phyloP scores from a whole-genome alignment of 2,797 vertebrate species.

The Spheniscus humboldti region DNA sequence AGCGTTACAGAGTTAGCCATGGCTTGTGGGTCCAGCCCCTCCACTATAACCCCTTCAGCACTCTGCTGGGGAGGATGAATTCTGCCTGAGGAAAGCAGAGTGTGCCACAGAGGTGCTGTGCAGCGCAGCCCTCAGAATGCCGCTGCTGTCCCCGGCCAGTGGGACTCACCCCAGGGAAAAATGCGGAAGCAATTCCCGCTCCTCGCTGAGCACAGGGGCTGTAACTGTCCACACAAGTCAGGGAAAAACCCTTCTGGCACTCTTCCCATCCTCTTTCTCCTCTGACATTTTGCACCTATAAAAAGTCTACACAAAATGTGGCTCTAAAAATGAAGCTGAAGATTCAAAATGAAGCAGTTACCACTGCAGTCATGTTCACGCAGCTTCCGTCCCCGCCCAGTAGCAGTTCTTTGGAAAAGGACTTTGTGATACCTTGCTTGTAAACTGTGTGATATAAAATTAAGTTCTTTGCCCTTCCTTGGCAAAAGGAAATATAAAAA shows the following conservation, averaged over 20 bases:
- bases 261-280: neutral
- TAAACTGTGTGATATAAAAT: conserved; percentile 27
- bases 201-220: neutral
- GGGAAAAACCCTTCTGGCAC: neutral
- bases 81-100: neutral
- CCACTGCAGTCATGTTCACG: neutral
- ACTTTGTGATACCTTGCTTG: neutral
- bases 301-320: neutral
- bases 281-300: neutral
- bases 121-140: accelerated
- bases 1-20: no score
- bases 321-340: neutral
- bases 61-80: neutral
- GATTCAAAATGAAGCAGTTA: neutral
- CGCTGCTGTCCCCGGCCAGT: accelerated
- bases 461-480: conserved; percentile 23
- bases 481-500: conserved; percentile 35
- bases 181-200: neutral
- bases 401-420: neutral
- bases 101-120: accelerated
- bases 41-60: neutral
- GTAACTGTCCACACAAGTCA: neutral
- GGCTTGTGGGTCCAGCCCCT: neutral
- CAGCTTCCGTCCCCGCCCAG: neutral
- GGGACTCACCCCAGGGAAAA: neutral